Evolutionary conservation across 37 sponge, comb jelly and placozoan species (phyloP).

Genomic region (Aplysina aerophoba): DNA sequence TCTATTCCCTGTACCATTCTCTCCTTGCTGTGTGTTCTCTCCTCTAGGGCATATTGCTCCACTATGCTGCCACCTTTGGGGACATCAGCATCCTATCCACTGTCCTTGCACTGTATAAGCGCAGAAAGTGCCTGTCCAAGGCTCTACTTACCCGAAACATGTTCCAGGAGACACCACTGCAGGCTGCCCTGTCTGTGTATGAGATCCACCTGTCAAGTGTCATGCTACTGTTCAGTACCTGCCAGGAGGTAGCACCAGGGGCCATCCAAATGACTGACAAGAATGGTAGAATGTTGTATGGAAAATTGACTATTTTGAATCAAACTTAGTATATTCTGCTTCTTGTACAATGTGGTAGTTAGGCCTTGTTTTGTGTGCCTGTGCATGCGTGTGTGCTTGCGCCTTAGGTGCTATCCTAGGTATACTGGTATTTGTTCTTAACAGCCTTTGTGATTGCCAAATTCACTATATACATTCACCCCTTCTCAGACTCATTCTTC

Average conservation of each 20-base stretch:
- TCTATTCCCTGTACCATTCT: too few relatives aligned
- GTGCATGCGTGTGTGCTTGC: too few relatives aligned
- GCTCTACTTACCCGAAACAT: neutral
- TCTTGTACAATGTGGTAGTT: too few relatives aligned
- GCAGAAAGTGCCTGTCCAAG: neutral
- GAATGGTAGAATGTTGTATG: neutral
- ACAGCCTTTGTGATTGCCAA: too few relatives aligned
- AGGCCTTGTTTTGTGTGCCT: too few relatives aligned
- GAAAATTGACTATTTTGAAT: neutral
- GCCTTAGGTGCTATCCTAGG: too few relatives aligned
- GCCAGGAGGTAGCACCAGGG: conserved; percentile 24
- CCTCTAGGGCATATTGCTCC: conserved; percentile 5
- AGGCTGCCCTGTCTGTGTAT: conserved; percentile 21
- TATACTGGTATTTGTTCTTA: too few relatives aligned
- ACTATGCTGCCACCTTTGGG: neutral
- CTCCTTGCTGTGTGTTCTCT: neutral
- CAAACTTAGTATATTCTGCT: too few relatives aligned
- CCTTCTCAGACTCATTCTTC: too few relatives aligned
- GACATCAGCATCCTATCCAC: neutral
- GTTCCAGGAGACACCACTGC: conserved; percentile 18
- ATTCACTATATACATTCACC: too few relatives aligned
- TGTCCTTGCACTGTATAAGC: conserved; percentile 9
- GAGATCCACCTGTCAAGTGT: neutral
- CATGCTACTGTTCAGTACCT: neutral
- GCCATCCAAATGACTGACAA: neutral